Conservation (phyloP, 64 coral and sea anemone genomes). For the Actinia equina region DNA sequence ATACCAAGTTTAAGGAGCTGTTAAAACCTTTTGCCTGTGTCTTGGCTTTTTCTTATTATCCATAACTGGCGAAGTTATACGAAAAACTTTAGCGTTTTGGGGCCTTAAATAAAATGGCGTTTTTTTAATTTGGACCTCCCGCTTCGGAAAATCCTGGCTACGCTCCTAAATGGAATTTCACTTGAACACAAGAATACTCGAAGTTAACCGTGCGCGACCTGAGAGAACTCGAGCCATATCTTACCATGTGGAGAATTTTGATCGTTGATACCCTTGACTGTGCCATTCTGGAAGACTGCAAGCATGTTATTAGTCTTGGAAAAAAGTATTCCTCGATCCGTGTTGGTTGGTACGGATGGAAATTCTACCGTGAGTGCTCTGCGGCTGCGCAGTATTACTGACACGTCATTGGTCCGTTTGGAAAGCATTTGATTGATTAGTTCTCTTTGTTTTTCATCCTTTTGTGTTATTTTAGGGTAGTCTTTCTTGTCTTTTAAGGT, state of each 20-base stretch:
- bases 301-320: neutral
- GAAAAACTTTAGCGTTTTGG: too few species aligned
- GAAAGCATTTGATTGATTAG: neutral
- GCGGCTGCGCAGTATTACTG: neutral
- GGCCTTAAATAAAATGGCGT: too few species aligned
- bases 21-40: too few species aligned
- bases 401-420: neutral
- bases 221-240: neutral
- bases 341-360: neutral
- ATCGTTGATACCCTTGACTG: neutral
- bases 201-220: too few species aligned
- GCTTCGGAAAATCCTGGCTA: too few species aligned
- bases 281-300: neutral
- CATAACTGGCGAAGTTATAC: too few species aligned
- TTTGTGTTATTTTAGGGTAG: neutral
- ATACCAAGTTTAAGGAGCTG: too few species aligned
- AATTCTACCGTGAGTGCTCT: neutral
- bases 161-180: too few species aligned
- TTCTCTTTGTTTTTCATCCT: neutral
- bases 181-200: too few species aligned
- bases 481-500: neutral
- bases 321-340: neutral
- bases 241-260: neutral
- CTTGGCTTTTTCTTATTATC: too few species aligned
- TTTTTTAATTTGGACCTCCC: too few species aligned